phyloP scores from a whole-genome alignment of 1,140 invertebrate genomes.

The Danaus melanippus region DNA sequence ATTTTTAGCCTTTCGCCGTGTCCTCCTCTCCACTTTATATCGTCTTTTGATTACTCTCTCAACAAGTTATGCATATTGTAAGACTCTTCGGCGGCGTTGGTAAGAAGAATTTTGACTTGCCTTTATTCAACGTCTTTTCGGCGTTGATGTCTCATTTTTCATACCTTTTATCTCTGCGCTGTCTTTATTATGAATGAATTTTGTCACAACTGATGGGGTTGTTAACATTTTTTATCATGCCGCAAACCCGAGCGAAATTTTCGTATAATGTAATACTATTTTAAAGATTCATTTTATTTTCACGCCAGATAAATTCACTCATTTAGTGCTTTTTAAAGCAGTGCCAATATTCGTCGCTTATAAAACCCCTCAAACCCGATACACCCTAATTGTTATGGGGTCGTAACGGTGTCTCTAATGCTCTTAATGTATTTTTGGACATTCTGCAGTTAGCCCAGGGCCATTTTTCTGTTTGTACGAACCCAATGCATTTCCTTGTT shows the following conservation, averaged over 20 bases:
- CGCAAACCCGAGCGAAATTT: constrained; percentile 8
- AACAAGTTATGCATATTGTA: constrained; percentile 72
- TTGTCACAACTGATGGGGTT: constrained; percentile 23
- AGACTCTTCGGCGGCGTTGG: constrained; percentile 48
- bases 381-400: constrained; percentile 70
- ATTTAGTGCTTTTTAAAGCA: constrained; percentile 25
- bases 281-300: constrained; percentile 5
- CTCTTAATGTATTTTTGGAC: constrained; percentile 70
- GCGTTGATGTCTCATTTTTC: constrained; percentile 56
- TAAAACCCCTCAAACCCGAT: constrained; percentile 64
- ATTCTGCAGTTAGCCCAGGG: constrained; percentile 67
- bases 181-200: constrained; percentile 58
- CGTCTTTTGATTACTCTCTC: constrained; percentile 71
- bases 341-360: constrained; percentile 36
- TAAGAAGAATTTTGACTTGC: constrained; percentile 56
- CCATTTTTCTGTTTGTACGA: constrained; percentile 65
- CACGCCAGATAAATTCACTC: constrained; percentile 7
- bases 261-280: constrained; percentile 3
- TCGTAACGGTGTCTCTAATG: constrained; percentile 70
- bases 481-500: constrained; percentile 44
- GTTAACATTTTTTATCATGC: constrained; percentile 17
- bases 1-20: constrained; percentile 70
- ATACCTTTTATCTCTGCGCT: constrained; percentile 46
- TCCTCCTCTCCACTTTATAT: constrained; percentile 68
- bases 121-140: constrained; percentile 49